Evolutionary conservation across 2,888 invertebrate genomes (phyloP).

Genomic region (Halictus quadricinctus): DNA sequence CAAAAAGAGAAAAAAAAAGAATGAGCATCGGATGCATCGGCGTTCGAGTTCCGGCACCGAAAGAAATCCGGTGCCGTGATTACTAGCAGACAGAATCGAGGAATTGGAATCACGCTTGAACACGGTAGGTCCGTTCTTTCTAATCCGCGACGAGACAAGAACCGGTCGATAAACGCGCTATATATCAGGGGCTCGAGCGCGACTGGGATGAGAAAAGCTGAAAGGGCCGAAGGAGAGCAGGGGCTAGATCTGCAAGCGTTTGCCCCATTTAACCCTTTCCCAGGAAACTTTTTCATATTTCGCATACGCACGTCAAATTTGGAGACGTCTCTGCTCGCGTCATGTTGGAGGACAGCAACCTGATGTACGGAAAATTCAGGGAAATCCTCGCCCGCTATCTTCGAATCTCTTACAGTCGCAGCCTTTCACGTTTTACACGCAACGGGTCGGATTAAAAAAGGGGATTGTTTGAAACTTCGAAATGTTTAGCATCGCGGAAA

Average conservation of each 20-base stretch:
- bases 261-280: conserved; percentile 50
- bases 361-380: conserved; percentile 3
- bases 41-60: conserved; percentile 42
- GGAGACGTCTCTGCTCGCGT: conserved; percentile 9
- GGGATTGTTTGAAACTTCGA: not conserved
- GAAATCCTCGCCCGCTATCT: conserved; percentile 1
- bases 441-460: not conserved
- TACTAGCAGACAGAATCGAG: conserved; percentile 61
- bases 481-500: not conserved
- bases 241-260: conserved; percentile 42
- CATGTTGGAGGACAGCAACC: not conserved
- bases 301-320: conserved; percentile 10
- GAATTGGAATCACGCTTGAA: conserved; percentile 61
- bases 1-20: conserved; percentile 29
- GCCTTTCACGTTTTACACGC: not conserved
- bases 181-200: conserved; percentile 50
- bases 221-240: conserved; percentile 30
- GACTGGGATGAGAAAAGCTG: conserved; percentile 57
- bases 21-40: conserved; percentile 1
- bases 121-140: conserved; percentile 40
- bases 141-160: conserved; percentile 35
- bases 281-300: conserved; percentile 44
- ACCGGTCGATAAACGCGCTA: conserved; percentile 41
- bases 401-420: not conserved
- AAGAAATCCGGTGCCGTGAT: conserved; percentile 60